Conservation (phyloP, 1,140 invertebrate species). For the Apis florea region DNA sequence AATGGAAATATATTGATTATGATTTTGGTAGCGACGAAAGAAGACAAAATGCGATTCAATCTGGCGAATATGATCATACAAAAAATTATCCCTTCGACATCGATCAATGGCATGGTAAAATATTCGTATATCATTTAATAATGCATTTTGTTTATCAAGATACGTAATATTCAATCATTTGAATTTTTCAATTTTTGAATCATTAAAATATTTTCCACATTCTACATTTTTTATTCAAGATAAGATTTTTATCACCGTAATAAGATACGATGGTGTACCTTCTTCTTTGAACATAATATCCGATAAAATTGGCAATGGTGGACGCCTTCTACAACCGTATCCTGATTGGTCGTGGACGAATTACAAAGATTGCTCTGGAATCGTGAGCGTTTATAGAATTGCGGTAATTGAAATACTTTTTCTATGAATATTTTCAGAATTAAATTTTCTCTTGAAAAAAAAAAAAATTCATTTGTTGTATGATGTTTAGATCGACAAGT, state of each 20-base stretch:
- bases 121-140: neutral
- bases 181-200: no score
- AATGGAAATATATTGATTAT: no score
- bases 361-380: slow-evolving; percentile 50
- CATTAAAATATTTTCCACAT: no score
- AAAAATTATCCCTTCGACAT: neutral
- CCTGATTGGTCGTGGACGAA: slow-evolving; percentile 64
- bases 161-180: no score
- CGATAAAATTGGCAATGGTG: slow-evolving; percentile 32
- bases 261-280: slow-evolving; percentile 76
- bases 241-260: slow-evolving; percentile 64
- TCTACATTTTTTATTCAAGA: neutral
- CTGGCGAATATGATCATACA: neutral
- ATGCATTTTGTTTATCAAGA: no score
- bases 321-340: slow-evolving; percentile 63
- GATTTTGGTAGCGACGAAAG: no score
- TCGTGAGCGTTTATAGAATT: slow-evolving; percentile 62
- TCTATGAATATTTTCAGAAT: neutral
- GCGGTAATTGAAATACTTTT: slow-evolving; percentile 45
- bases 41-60: no score
- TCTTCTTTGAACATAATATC: slow-evolving; percentile 60
- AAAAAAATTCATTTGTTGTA: neutral
- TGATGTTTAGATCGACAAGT: slow-evolving; percentile 78
- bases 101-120: neutral
- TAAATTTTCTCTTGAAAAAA: neutral